These are phyloP conservation scores for Ceuthmochares aereus DNA, from an alignment of 2,113 vertebrate genomes.

Conservation along the genomic window DNA sequence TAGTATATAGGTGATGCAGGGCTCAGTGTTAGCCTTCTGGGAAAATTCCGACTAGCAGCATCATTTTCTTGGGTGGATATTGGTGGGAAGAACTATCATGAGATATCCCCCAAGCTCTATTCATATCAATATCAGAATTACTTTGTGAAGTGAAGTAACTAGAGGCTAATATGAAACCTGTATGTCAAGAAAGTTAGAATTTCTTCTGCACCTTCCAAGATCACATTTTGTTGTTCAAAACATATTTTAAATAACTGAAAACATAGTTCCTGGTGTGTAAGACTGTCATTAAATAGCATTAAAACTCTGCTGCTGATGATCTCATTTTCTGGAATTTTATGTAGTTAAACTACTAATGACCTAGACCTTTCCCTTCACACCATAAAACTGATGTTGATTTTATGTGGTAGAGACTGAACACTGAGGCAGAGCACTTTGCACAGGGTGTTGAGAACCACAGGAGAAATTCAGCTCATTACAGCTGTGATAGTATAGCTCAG, in stretches of 20 bases:
- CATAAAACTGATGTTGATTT: constrained; percentile 8
- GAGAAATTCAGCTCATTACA: constrained; percentile 24
- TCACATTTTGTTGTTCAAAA: neutral
- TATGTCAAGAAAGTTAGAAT: neutral
- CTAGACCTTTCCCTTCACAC: neutral
- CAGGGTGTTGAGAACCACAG: neutral
- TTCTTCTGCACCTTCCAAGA: neutral
- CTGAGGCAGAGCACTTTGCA: neutral
- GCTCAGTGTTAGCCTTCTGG: neutral
- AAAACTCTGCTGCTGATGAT: neutral
- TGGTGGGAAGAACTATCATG: neutral
- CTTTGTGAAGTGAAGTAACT: neutral
- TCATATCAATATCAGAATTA: neutral
- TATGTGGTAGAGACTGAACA: neutral
- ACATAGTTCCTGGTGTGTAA: neutral
- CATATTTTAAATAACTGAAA: neutral
- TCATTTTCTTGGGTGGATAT: neutral
- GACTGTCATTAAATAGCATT: neutral
- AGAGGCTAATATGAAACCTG: neutral
- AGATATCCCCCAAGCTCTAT: neutral
- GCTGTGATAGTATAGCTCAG: neutral
- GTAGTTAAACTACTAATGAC: neutral
- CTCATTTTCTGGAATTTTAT: neutral
- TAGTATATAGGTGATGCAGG: neutral
- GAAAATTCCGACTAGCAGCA: neutral